phyloP scores from a whole-genome alignment of 1,140 invertebrate species.

The Euura saliciscinereae region DNA sequence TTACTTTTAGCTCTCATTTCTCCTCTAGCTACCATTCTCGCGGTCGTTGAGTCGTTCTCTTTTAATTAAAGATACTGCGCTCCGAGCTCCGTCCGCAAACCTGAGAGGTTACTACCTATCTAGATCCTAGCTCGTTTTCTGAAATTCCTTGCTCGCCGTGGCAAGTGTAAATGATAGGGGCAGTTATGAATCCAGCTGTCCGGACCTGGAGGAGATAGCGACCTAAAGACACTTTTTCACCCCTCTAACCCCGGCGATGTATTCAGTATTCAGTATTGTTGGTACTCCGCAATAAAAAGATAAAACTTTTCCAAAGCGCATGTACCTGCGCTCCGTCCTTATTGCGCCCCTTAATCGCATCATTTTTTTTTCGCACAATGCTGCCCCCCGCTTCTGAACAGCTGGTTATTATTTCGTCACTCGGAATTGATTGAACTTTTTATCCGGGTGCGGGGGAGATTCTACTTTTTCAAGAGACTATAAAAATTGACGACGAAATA shows the following conservation, averaged over 20 bases:
- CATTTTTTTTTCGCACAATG: background rate
- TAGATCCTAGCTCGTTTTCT: background rate
- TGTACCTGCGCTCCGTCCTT: background rate
- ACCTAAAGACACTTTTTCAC: too few relatives aligned
- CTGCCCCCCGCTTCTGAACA: background rate
- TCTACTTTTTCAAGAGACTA: too few relatives aligned
- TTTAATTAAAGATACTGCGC: slow-evolving; percentile 58
- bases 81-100: slow-evolving; percentile 20
- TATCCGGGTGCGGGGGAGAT: too few relatives aligned
- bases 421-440: too few relatives aligned
- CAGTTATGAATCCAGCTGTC: background rate
- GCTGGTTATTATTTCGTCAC: background rate
- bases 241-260: background rate
- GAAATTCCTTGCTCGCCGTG: background rate
- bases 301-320: background rate
- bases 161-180: background rate
- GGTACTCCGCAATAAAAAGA: background rate
- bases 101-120: background rate
- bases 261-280: background rate
- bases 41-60: slow-evolving; percentile 26
- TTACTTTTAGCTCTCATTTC: slow-evolving; percentile 30
- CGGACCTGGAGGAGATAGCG: background rate
- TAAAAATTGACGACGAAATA: too few relatives aligned
- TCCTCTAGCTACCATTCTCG: slow-evolving; percentile 12
- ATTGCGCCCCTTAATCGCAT: background rate